phyloP scores from a whole-genome alignment of 2,113 vertebrate genomes.

The Acinonyx jubatus region DNA sequence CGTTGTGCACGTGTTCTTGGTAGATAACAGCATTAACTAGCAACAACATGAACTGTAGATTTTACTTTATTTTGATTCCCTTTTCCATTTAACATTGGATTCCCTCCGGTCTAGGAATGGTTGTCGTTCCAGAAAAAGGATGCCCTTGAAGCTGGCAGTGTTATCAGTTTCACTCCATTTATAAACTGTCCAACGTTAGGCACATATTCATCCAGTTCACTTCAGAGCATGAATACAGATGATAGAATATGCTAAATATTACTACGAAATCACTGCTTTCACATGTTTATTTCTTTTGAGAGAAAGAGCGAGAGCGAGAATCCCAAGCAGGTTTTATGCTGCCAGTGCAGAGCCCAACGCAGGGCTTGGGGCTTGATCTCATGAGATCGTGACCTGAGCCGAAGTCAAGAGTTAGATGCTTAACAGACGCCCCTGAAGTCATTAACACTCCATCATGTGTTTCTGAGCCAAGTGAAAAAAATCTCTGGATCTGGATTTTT shows the following conservation, averaged over 20 bases:
- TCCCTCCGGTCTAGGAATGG: neutral
- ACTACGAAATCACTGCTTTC: neutral
- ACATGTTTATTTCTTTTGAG: no score
- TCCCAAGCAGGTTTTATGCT: no score
- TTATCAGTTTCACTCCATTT: neutral
- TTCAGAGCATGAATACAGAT: constrained; percentile 20
- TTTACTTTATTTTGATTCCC: neutral
- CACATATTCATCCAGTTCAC: neutral
- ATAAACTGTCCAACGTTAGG: neutral
- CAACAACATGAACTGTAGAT: neutral
- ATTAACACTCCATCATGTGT: neutral
- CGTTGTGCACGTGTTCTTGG: rapidly evolving
- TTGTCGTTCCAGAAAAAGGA: neutral
- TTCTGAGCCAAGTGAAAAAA: neutral
- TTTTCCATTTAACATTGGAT: neutral
- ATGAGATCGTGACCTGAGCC: no score
- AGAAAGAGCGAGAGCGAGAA: no score
- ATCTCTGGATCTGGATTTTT: neutral
- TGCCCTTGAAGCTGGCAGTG: neutral
- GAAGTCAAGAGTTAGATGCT: no score
- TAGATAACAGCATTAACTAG: neutral
- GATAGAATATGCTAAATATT: neutral
- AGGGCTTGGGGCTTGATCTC: no score
- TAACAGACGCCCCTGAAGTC: neutral
- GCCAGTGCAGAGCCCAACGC: no score